A percentile compares a stretch with the other conserved stretches of the same genome.
Evolutionary conservation across 2,113 vertebrate genomes (phyloP).

Genomic region (Balaeniceps rex): DNA sequence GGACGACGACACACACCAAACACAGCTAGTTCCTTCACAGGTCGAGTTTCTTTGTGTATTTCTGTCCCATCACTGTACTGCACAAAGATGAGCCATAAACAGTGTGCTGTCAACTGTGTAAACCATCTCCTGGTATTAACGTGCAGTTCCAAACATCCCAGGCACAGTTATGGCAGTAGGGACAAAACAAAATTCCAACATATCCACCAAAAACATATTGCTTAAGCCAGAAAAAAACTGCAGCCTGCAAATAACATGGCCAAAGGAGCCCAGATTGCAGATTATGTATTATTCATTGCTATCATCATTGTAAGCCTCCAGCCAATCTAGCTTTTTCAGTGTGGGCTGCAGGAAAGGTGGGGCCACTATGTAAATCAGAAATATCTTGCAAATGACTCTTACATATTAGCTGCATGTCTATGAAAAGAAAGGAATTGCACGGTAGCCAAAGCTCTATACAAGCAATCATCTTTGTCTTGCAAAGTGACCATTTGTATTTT

Average conservation of each 20-base stretch:
- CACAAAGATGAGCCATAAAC: not conserved
- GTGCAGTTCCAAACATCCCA: not conserved
- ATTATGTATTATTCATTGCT: constrained; percentile 59
- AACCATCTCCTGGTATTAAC: not conserved
- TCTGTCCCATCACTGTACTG: not conserved
- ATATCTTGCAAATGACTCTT: constrained; percentile 33
- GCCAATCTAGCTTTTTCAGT: constrained; percentile 6
- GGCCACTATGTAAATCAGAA: constrained; percentile 37
- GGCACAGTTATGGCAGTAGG: not conserved
- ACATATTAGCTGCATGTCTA: constrained; percentile 29
- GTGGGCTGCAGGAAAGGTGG: constrained; percentile 35
- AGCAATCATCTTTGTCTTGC: constrained; percentile 42
- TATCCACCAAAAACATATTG: not conserved
- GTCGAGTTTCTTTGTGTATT: not conserved
- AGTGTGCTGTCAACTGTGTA: not conserved
- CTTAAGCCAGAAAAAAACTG: not conserved
- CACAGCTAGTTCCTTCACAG: not conserved
- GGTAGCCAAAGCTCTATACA: constrained; percentile 18
- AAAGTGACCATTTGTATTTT: constrained; percentile 53
- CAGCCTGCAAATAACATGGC: not conserved
- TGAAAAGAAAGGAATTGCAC: constrained; percentile 8
- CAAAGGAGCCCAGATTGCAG: constrained; percentile 51
- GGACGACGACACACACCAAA: not conserved
- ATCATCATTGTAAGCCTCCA: constrained; percentile 18
- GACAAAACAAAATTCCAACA: constrained; percentile 24